Conservation (phyloP, 2,888 invertebrate species). For the Quadroppia sp. region DNA sequence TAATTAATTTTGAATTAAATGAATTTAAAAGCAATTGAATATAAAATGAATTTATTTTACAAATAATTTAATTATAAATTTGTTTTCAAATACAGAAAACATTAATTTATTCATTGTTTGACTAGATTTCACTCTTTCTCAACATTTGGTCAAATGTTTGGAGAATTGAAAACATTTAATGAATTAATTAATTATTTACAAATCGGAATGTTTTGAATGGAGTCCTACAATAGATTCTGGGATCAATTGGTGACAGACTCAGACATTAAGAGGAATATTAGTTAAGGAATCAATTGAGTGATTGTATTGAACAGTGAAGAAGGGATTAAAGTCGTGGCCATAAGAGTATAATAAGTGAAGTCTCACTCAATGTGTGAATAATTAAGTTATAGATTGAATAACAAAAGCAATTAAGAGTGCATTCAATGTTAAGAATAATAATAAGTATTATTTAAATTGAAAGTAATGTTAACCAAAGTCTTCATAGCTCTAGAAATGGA, state of each 20-base stretch:
- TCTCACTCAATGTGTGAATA: too few species aligned
- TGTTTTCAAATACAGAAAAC: not conserved
- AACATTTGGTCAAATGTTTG: constrained; percentile 20
- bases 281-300: too few species aligned
- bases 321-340: too few species aligned
- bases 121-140: constrained; percentile 30
- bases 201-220: constrained; percentile 28
- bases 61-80: not conserved
- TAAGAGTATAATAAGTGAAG: too few species aligned
- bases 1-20: too few species aligned
- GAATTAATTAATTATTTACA: constrained; percentile 7
- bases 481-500: constrained; percentile 26
- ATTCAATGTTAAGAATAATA: too few species aligned
- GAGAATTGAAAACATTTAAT: not conserved
- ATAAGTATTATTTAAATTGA: not conserved
- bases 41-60: not conserved
- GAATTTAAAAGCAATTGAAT: too few species aligned
- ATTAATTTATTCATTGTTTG: not conserved
- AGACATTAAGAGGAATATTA: too few species aligned
- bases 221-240: too few species aligned
- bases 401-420: not conserved
- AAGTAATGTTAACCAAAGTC: not conserved
- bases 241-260: too few species aligned
- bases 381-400: too few species aligned
- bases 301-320: too few species aligned